Conservation (phyloP, 2,888 invertebrate genomes). For the Nysson spinosus region DNA sequence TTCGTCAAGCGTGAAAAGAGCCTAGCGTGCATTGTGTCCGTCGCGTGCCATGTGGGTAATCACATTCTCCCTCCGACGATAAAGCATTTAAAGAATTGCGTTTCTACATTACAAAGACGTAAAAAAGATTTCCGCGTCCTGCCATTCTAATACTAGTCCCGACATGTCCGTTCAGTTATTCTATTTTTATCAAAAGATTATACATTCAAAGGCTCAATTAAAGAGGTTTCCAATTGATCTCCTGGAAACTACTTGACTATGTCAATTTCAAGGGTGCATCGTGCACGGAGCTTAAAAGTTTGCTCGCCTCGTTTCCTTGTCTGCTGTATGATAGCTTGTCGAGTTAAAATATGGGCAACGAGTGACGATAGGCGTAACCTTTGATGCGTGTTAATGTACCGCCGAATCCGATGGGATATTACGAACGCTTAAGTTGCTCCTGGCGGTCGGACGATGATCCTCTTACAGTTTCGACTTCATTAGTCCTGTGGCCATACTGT, state of each 20-base stretch:
- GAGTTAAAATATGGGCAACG: too few relatives aligned
- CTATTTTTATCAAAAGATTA: too few relatives aligned
- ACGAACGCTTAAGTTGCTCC: slow-evolving; percentile 44
- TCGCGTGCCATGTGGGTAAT: slow-evolving; percentile 41
- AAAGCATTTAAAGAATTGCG: slow-evolving; percentile 32
- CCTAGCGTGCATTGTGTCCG: slow-evolving; percentile 34
- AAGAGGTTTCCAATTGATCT: too few relatives aligned
- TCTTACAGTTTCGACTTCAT: slow-evolving; percentile 68
- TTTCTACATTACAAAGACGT: neutral
- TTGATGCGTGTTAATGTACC: slow-evolving; percentile 29
- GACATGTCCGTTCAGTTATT: too few relatives aligned
- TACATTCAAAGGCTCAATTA: too few relatives aligned
- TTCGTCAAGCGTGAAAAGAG: slow-evolving; percentile 48
- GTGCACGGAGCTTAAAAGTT: too few relatives aligned
- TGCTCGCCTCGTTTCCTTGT: too few relatives aligned
- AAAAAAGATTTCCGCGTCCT: slow-evolving; percentile 9
- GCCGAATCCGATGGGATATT: slow-evolving; percentile 48
- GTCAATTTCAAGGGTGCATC: neutral
- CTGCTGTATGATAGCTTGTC: too few relatives aligned
- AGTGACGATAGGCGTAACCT: neutral
- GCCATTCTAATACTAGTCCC: too few relatives aligned
- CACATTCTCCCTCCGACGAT: slow-evolving; percentile 22
- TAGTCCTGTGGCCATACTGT: slow-evolving; percentile 51
- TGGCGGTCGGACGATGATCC: slow-evolving; percentile 58
- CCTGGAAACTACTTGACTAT: neutral